Conservation (phyloP, 92 coral and sea anemone genomes). For the Phenganax stokvisi region DNA sequence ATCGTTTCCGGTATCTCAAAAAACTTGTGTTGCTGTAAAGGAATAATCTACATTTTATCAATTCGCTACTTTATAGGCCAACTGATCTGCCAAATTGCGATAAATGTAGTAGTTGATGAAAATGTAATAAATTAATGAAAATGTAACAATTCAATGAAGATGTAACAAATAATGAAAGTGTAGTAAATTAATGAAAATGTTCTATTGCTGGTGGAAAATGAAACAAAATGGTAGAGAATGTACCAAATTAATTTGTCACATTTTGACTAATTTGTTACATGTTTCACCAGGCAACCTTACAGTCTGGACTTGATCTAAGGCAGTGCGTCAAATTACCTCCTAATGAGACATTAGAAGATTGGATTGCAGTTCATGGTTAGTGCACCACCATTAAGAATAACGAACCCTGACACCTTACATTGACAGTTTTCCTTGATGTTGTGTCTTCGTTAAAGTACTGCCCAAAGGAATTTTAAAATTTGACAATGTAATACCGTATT, state of each 20-base stretch:
- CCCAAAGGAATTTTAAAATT: neutral
- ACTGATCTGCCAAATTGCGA: neutral
- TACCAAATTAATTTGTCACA: neutral
- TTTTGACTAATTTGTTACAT: neutral
- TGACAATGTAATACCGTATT: neutral
- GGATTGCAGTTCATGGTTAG: slow-evolving; percentile 96
- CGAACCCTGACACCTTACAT: slow-evolving; percentile 9
- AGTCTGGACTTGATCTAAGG: slow-evolving; percentile 74
- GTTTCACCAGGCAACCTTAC: slow-evolving; percentile 72
- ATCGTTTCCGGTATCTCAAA: slow-evolving; percentile 1
- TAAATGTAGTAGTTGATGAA: neutral
- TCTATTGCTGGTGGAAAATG: neutral
- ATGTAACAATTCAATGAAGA: neutral
- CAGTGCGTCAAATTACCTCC: slow-evolving; percentile 89
- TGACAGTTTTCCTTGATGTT: too few relatives aligned
- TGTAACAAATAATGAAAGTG: slow-evolving; percentile 6
- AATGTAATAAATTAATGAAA: neutral
- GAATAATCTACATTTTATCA: neutral
- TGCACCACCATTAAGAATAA: neutral
- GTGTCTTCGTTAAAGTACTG: neutral
- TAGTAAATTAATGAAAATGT: neutral
- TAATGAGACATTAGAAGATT: slow-evolving; percentile 80
- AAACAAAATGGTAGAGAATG: too few relatives aligned
- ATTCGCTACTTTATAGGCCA: neutral
- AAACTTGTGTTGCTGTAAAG: neutral